A percentile compares a stretch with the other conserved stretches of the same genome.
Evolutionary conservation across 2,888 invertebrate species (phyloP).

Genomic region (Smittia sp.): DNA sequence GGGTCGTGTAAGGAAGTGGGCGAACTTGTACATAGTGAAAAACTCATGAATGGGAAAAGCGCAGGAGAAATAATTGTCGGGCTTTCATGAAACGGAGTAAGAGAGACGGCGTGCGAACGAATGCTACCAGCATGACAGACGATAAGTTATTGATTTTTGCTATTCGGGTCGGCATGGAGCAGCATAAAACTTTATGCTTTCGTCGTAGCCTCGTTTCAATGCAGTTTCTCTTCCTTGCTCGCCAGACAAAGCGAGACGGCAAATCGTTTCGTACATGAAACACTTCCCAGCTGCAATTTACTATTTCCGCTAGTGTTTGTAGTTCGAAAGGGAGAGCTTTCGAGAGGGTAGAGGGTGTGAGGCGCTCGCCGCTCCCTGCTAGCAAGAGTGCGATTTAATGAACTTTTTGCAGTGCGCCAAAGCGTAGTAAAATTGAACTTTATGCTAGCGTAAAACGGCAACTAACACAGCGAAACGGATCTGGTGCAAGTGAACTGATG

Average conservation of each 20-base stretch:
- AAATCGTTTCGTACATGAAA: neutral
- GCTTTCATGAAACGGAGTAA: neutral
- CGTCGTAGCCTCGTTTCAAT: neutral
- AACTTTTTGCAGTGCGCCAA: slow-evolving; percentile 16
- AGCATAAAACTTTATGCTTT: neutral
- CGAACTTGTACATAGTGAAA: neutral
- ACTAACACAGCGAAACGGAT: neutral
- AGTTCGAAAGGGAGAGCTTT: slow-evolving; percentile 24
- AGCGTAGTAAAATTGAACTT: slow-evolving; percentile 23
- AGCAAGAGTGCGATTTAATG: neutral
- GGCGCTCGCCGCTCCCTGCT: too few species aligned
- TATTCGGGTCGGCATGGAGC: neutral
- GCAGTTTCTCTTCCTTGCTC: neutral
- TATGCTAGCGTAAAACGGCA: neutral
- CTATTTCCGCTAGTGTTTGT: slow-evolving; percentile 17
- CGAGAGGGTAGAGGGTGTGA: neutral
- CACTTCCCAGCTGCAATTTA: slow-evolving; percentile 17
- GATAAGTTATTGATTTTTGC: neutral
- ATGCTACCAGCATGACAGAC: neutral
- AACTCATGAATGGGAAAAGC: slow-evolving; percentile 4
- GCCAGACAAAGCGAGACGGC: neutral
- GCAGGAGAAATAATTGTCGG: neutral
- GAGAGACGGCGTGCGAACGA: neutral
- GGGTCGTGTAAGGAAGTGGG: neutral
- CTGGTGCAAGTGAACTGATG: neutral